Base-by-base conservation (phyloP, 1,140 invertebrate species). In the Bombus terrestris region DNA sequence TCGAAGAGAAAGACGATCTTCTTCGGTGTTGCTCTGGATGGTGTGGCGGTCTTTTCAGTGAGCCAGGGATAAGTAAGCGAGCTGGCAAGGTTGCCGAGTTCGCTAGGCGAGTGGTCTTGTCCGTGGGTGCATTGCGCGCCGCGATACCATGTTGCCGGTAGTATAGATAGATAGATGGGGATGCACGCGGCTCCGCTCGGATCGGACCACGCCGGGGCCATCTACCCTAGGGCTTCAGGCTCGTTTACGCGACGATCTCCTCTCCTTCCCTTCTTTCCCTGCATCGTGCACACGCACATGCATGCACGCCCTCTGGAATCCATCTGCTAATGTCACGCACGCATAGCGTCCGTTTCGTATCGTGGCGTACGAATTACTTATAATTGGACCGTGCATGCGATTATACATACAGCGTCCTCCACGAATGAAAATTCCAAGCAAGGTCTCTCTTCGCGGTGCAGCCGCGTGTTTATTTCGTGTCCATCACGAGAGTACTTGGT, bases 111-210 rank as follows among this genome's bases (percentile, higher is more conserved):
- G 18, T 53, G 18, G 78, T 81, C 84, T 47, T 13, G 82, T 89
- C 87, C 88, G 82, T 85, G 86, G 87, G 79, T 84, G 87, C 86
- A 91, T 84, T 90, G 89, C 88, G 88, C 87, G 87, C 47, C 88
- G 88, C 88, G 88, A 89, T 92, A 89, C 92, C 86, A 93, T 86
- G 92, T 93, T 93, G 92, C 92, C 91, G 87, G 83, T 82, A 90
- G 89, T 87, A 81, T 89, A 83, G 86, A 81, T 88, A 68, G 84
- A 66, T 71, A 81, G 76, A 79, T 86, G 75, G 85, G 82, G 80
- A 89, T 86, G 88, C 88, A 87, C 66, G 74, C 79, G 83, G 83
- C 66, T 59, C 57, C 10, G 83, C 64, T 59, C 72, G 59, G 73
- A 78, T 81, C 77, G 87, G 81, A 79, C 73, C 83, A 87, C 15